Percentiles rank a stretch among this genome's conserved stretches.
Evolutionary conservation across 1,140 invertebrate genomes (phyloP).

Genomic region (Drosophila pallidifrons): DNA sequence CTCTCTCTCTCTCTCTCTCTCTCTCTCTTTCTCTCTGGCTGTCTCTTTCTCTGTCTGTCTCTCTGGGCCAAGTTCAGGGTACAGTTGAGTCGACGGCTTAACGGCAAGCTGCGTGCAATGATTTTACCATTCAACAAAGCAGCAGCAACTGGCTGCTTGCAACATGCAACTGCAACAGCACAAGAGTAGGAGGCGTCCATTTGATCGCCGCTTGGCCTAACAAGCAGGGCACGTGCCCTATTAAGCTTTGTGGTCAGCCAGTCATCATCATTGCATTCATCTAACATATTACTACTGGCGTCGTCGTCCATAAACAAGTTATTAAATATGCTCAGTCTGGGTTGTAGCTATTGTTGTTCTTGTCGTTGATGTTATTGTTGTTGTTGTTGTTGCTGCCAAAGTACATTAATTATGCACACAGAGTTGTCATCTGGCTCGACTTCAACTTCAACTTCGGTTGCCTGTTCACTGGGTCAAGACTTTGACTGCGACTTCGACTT

Average conservation of each 20-base stretch:
- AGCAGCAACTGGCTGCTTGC: slow-evolving; percentile 9
- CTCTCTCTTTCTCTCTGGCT: no score
- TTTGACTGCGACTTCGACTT: no score
- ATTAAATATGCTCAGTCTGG: slow-evolving; percentile 36
- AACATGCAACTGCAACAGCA: slow-evolving; percentile 6
- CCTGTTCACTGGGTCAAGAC: slow-evolving; percentile 39
- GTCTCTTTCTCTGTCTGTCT: neutral
- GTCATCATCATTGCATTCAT: slow-evolving; percentile 37
- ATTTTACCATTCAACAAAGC: slow-evolving; percentile 58
- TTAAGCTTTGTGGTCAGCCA: slow-evolving; percentile 61
- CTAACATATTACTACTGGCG: no score
- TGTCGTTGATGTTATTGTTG: neutral
- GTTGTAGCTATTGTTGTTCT: neutral
- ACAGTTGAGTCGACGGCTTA: slow-evolving; percentile 69
- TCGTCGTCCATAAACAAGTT: slow-evolving; percentile 38
- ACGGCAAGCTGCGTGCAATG: slow-evolving; percentile 69
- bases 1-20: neutral
- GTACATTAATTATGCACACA: slow-evolving; percentile 72
- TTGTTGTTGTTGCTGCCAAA: slow-evolving; percentile 37
- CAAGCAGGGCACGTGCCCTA: slow-evolving; percentile 67
- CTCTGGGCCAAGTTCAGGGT: slow-evolving; percentile 35
- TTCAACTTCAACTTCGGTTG: neutral
- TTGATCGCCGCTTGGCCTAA: slow-evolving; percentile 58
- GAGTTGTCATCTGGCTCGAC: slow-evolving; percentile 39
- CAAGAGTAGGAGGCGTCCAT: slow-evolving; percentile 37